Percentiles rank a stretch among this genome's conserved stretches.
Conservation (phyloP, 2,113 vertebrate genomes). For the Orcinus orca region DNA sequence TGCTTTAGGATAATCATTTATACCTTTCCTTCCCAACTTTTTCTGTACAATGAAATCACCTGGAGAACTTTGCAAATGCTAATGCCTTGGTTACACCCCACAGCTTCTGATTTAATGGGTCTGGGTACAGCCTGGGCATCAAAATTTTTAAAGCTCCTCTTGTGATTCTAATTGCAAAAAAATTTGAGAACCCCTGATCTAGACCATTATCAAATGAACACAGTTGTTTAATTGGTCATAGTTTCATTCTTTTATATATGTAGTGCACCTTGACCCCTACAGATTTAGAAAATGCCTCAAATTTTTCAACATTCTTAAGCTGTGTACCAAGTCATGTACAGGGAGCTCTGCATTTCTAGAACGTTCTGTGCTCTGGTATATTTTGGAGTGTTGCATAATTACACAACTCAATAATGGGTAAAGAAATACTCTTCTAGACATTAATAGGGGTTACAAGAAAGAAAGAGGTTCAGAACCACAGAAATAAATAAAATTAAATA, state of each 20-base stretch:
- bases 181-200: not conserved
- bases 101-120: not conserved
- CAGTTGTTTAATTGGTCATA: not conserved
- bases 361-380: not conserved
- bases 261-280: not conserved
- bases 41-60: not conserved
- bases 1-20: not conserved
- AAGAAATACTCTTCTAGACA: not conserved
- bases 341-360: not conserved
- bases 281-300: not conserved
- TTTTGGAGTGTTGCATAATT: not conserved
- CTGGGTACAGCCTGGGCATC: not conserved
- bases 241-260: not conserved
- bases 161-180: not conserved
- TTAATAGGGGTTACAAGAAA: not conserved
- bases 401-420: not conserved
- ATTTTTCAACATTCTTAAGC: not conserved
- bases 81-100: not conserved
- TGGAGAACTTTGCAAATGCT: not conserved
- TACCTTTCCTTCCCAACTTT: not conserved
- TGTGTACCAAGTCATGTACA: not conserved
- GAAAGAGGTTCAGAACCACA: not conserved
- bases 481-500: slow-evolving; percentile 26
- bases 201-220: not conserved
- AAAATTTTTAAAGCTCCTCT: not conserved